Percentiles rank a stretch among this genome's conserved stretches.
phyloP scores from a whole-genome alignment of 1,140 invertebrate genomes.

The Drosophila repletoides region DNA sequence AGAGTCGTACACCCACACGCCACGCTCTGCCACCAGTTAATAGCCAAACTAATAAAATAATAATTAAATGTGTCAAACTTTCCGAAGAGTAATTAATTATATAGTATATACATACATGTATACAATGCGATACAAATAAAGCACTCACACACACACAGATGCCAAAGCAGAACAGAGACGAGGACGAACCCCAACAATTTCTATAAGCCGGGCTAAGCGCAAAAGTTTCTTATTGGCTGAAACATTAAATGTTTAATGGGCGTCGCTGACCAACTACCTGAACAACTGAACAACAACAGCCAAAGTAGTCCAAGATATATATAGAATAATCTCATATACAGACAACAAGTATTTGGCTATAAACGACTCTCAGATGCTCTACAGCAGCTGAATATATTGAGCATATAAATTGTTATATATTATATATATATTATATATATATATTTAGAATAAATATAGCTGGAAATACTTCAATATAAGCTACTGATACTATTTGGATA shows the following conservation, averaged over 20 bases:
- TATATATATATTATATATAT: too few species aligned
- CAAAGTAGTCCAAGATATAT: slow-evolving; percentile 1
- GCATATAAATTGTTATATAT: too few species aligned
- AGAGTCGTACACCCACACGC: background rate
- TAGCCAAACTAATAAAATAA: slow-evolving; percentile 69
- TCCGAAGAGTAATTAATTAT: slow-evolving; percentile 73
- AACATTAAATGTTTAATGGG: slow-evolving; percentile 59
- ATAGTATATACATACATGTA: slow-evolving; percentile 24
- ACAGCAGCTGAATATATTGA: background rate
- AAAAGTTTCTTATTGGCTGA: slow-evolving; percentile 56
- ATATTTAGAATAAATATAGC: too few species aligned
- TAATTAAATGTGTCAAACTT: slow-evolving; percentile 79
- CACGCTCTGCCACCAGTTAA: slow-evolving; percentile 38
- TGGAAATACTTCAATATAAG: too few species aligned
- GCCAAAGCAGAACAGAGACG: background rate
- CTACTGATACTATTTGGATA: too few species aligned
- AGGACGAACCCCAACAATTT: background rate
- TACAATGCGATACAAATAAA: background rate
- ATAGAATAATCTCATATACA: background rate
- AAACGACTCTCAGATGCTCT: background rate
- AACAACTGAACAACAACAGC: slow-evolving; percentile 25
- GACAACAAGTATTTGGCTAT: background rate
- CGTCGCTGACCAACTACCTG: slow-evolving; percentile 53
- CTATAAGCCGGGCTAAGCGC: slow-evolving; percentile 23
- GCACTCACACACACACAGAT: background rate